Base-by-base conservation (phyloP, 2,113 vertebrate genomes). In the Peromyscus leucopus region DNA sequence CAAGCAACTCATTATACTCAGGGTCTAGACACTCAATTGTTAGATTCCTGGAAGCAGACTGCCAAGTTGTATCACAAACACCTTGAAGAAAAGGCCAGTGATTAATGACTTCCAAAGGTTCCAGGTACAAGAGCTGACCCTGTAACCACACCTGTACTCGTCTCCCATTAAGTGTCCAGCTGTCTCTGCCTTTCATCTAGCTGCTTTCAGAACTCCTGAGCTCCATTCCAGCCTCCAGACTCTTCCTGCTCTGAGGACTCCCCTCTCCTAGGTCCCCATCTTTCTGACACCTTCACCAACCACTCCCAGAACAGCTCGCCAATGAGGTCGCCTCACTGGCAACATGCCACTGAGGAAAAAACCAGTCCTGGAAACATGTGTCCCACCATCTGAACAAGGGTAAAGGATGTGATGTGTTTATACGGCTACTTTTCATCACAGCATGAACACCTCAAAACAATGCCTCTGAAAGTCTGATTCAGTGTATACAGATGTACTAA, bases 61-160 rank as follows among this genome's bases (percentile, higher is more conserved):
- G 26, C 11, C 24, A 46, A 89, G 33, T 90, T 48, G 36, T 36
- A 82, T 63, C 26, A 80, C 16, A 87, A 90, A 90, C 86, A 94
- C 72, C 69, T 67, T 79, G 15, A 65, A 76, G 74, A 93, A 82
- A 78, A 42, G 72, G 31, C 17, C 67, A 42, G 61, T 63, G 55
- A 90, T 69, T 84, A 86, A 94, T 87, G 76, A 63, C 69, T 78
- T 92, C 39, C 87, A 85, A 96, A 97, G 46, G 9, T 93, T 57
- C 69, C 61, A 39, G 24, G 17, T 28, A 15, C 42, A 76, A 48
- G 61, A 55, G 74, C 85, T 76, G n/a, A 28, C 15, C 57, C 46
- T 63, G 31, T 17, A 39, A 22, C 28, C 19, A 46, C 5, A 57
- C 10, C 82, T 86, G 91, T 21, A 55, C 21, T 17, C 65, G 36